Base-by-base conservation (phyloP, 1,140 invertebrate species). In the Drosophila setifemur region DNA sequence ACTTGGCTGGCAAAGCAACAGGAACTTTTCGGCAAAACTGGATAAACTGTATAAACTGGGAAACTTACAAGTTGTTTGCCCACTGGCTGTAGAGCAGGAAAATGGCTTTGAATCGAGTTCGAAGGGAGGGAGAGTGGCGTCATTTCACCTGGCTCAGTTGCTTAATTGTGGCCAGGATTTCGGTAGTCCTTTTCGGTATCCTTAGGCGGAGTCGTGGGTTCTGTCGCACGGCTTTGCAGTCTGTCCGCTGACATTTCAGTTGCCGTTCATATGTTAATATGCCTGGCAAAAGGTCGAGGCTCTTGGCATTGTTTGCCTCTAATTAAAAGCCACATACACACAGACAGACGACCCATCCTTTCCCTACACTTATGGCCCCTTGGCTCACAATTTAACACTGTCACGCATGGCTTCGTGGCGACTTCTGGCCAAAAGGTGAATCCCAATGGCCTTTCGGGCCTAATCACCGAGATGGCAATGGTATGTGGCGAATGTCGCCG, bases 201-300 rank as follows among this genome's bases (percentile, higher is more conserved):
- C 58, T 28, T 42, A 55, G 67, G 29, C 39, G 14, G 31, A n/a
- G 8, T 39, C n/a, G 43, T 55, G 37, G 53, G 37, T 19, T 53
- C 43, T 63, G 48, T 12, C 48, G 68, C 37, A 18, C 43, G 48
- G 23, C 57, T 64, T 72, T 61, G 55, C 69, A 72, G 55, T 63
- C 63, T 31, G 48, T 19, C 37, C 61, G 50, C 35, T 77, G 58
- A 50, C 44, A 47, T 76, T 81, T 73, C 44, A 60, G 75, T 47
- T 73, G 42, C 37, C 82, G 52, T 86, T 86, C 75, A 85, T 85
- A 86, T 85, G 81, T 76, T 86, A 86, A 85, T 85, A 73, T 75
- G 49, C 63, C 71, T 60, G 74, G 54, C 53, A 72, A 81, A 63
- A 55, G 60, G 47, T 42, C 52, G 45, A 60, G 28, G 55, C 37